Percentiles rank a stretch among this genome's conserved stretches.
phyloP scores from a whole-genome alignment of 2,113 vertebrate genomes.

The Protomyctophum bolini region DNA sequence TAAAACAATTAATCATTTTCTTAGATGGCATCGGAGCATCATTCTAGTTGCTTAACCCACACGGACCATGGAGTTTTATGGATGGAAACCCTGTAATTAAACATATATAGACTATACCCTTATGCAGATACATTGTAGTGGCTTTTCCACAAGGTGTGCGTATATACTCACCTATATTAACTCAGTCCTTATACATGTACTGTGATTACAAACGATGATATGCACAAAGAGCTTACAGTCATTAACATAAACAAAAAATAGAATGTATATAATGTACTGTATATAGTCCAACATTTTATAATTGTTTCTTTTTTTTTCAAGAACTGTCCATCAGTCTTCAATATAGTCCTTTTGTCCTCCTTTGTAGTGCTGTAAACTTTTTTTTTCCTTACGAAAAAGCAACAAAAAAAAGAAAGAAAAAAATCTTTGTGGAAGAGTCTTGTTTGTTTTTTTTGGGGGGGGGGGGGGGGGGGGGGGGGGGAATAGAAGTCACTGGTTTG shows the following conservation, averaged over 20 bases:
- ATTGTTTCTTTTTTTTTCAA: conserved; percentile 14
- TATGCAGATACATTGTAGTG: conserved; percentile 53
- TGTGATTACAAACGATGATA: conserved; percentile 96
- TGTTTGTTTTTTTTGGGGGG: neutral
- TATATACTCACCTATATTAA: conserved; percentile 80
- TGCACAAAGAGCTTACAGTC: conserved; percentile 94
- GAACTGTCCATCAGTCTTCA: conserved; percentile 87
- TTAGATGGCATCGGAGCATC: conserved; percentile 44
- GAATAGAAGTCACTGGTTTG: conserved; percentile 76
- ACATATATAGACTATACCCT: conserved; percentile 42
- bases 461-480: too few relatives aligned
- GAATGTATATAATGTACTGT: conserved; percentile 91
- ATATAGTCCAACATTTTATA: conserved; percentile 79
- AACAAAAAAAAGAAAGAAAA: conserved; percentile 9
- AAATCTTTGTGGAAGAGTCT: conserved; percentile 23
- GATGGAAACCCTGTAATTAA: conserved; percentile 55
- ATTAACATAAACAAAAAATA: conserved; percentile 85
- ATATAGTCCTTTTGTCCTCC: conserved; percentile 65
- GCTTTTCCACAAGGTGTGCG: conserved; percentile 49
- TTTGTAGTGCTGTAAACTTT: conserved; percentile 75
- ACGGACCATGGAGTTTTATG: conserved; percentile 28
- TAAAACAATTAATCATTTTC: conserved; percentile 47
- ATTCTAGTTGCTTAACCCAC: conserved; percentile 32
- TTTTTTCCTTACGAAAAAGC: conserved; percentile 32
- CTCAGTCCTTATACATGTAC: conserved; percentile 83